These are phyloP conservation scores for Takifugu bimaculatus DNA, from an alignment of 2,113 vertebrate species.

Conservation along the genomic window DNA sequence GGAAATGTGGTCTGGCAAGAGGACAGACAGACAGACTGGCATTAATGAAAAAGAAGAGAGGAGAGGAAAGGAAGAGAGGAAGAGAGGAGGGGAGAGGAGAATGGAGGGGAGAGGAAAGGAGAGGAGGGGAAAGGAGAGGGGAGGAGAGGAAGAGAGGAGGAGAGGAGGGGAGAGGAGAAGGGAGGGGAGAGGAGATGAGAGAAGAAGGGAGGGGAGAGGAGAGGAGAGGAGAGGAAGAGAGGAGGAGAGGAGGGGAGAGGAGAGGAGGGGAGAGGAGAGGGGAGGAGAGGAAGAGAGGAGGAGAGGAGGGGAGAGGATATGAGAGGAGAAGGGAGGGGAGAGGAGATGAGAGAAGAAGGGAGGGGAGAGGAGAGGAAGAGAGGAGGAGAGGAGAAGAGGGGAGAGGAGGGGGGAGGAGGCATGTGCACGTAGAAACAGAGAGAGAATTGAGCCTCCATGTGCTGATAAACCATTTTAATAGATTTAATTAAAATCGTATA, in stretches of 20 bases:
- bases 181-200: no score
- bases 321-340: slow-evolving; percentile 31
- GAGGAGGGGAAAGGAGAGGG: not conserved
- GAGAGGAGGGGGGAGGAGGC: no score
- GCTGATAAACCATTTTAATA: no score
- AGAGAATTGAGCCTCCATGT: no score
- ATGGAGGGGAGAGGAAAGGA: slow-evolving; percentile 10
- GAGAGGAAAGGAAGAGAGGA: not conserved
- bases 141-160: no score
- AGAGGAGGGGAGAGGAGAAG: no score
- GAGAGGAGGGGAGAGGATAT: no score
- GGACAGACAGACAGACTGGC: slow-evolving; percentile 1
- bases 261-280: not conserved
- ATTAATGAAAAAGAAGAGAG: not conserved
- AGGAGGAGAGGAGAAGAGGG: no score
- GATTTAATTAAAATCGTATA: no score
- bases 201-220: no score
- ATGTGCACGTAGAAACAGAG: no score
- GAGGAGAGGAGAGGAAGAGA: not conserved
- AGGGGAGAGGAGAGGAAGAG: no score
- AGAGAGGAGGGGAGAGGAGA: slow-evolving; percentile 17
- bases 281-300: slow-evolving; percentile 3
- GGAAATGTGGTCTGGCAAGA: slow-evolving; percentile 76
- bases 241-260: not conserved
- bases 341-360: not conserved